Evolutionary conservation across 2,888 invertebrate species (phyloP), one percentile per base, ranked within the genome.

Genomic region (Protodeltote pygarga): DNA sequence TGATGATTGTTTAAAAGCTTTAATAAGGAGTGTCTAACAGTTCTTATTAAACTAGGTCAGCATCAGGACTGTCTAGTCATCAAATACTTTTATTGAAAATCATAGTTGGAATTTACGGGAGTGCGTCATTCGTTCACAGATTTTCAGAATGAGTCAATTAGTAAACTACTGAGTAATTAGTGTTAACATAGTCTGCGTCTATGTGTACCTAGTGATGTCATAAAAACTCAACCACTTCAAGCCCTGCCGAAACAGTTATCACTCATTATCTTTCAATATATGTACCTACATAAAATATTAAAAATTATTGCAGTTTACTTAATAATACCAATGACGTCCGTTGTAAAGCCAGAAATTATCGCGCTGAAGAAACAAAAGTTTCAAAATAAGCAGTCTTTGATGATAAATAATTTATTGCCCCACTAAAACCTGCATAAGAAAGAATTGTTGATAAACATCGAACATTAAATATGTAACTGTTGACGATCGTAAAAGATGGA

Each of bases 401-500:
- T 87, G 91, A 89, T 86, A 88, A 85, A 88, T 91, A 89, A 91
- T 91, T 92, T 91, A 92, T 82, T 72, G 85, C 86, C 42, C 73
- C 88, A 89, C 85, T 92, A 91, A 90, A 91, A 89, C 86, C 86
- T 88, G 88, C 83, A 89, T 89, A 89, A 91, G 90, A 91, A 92
- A 91, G 87, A 91, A 90, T 85, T 92, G 91, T 91, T 92, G 90
- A 92, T 92, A 92, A 91, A 92, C 92, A 91, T 89, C 86, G 89
- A 87, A 87, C 88, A 90, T 90, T 89, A 89, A 90, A 90, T 90
- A 91, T 91, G 89, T 90, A 91, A 92, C 92, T 89, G 90, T 89
- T 89, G 89, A 86, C 82, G 85, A 89, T 90, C 89, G 75, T 92
- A 90, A 92, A 83, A 84, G 81, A 88, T 84, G 79, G 83, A 87